Conservation (phyloP, 2,888 invertebrate genomes). For the Bombyx huttoni region DNA sequence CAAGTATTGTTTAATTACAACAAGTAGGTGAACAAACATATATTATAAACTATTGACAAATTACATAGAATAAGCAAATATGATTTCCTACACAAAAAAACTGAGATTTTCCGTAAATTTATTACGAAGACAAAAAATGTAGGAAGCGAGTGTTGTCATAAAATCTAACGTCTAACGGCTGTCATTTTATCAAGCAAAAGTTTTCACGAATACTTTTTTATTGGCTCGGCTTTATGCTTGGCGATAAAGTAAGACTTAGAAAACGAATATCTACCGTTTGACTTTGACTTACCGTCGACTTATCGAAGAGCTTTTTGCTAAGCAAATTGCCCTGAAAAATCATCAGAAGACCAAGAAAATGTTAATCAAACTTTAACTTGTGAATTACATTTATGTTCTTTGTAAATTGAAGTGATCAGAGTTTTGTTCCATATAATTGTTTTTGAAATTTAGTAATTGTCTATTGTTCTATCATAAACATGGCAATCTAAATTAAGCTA, state of each 20-base stretch:
- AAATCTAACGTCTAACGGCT: conserved; percentile 10
- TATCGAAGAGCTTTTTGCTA: not conserved
- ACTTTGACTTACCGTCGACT: not conserved
- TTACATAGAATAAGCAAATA: too few species aligned
- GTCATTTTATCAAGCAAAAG: conserved; percentile 12
- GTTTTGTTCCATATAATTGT: too few species aligned
- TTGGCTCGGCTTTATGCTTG: conserved; percentile 11
- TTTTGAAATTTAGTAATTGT: not conserved
- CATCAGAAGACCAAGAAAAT: not conserved
- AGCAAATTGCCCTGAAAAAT: not conserved
- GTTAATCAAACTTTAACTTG: not conserved
- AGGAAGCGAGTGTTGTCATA: conserved; percentile 5
- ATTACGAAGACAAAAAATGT: conserved; percentile 4
- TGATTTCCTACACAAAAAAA: not conserved
- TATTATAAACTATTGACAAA: too few species aligned
- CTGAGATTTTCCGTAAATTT: not conserved
- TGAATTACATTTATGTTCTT: too few species aligned
- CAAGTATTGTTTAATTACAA: too few species aligned
- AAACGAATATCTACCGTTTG: not conserved
- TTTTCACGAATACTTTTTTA: conserved; percentile 15
- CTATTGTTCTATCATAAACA: not conserved
- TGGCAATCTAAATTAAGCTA: not conserved
- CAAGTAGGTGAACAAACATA: too few species aligned
- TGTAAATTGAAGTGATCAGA: too few species aligned
- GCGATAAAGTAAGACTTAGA: conserved; percentile 6